These are phyloP conservation scores for Heterodera filipjevi DNA, from an alignment of 2,888 invertebrate genomes.

Conservation along the genomic window DNA sequence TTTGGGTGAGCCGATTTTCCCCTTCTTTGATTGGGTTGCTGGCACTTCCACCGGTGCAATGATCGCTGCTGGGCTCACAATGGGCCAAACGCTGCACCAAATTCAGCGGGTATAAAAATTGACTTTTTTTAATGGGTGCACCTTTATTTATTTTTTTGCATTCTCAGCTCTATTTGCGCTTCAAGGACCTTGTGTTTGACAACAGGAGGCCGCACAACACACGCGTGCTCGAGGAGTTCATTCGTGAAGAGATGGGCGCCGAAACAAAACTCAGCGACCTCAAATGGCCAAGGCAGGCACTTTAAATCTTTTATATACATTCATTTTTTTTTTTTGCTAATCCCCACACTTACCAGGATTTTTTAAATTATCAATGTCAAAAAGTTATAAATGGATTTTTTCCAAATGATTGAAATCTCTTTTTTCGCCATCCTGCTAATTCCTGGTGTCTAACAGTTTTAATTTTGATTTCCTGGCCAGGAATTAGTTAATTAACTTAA, in stretches of 20 bases:
- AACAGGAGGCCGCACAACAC: conserved; percentile 87
- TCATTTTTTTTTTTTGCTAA: no score
- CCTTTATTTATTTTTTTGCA: not conserved
- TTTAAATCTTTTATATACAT: no score
- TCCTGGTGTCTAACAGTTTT: no score
- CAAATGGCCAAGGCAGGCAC: conserved; percentile 68
- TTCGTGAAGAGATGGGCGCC: conserved; percentile 83
- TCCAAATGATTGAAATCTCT: no score
- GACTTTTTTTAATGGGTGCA: no score
- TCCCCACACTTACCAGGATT: no score
- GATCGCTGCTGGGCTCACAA: conserved; percentile 81
- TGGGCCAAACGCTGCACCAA: conserved; percentile 65
- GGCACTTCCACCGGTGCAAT: conserved; percentile 89
- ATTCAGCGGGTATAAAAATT: conserved; percentile 17
- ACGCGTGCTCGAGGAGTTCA: conserved; percentile 81
- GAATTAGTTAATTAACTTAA: no score
- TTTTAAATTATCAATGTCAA: no score
- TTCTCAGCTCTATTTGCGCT: conserved; percentile 78
- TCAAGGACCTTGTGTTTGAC: conserved; percentile 92
- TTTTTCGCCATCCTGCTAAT: no score
- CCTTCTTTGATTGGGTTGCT: conserved; percentile 91
- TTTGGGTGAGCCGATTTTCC: conserved; percentile 58
- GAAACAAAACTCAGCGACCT: conserved; percentile 84
- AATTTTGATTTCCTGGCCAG: no score
- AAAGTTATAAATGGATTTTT: no score